These are phyloP conservation scores for Helleia helle DNA, from an alignment of 2,888 invertebrate species.

Conservation along the genomic window DNA sequence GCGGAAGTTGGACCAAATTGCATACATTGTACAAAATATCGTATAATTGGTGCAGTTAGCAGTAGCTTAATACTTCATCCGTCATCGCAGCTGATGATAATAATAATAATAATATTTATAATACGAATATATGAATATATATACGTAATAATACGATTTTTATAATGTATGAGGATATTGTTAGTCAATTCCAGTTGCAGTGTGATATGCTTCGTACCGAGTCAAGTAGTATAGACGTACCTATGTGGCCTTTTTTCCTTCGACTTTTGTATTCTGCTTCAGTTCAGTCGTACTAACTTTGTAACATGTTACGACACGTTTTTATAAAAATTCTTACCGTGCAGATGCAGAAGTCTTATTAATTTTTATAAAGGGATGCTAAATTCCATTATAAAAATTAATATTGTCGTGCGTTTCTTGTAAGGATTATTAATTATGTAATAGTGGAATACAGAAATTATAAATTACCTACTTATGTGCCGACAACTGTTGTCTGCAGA, in stretches of 20 bases:
- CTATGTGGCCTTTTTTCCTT: not conserved
- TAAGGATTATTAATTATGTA: not conserved
- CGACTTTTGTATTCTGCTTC: not conserved
- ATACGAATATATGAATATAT: too few relatives aligned
- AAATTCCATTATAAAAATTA: slow-evolving; percentile 1
- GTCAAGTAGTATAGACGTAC: too few relatives aligned
- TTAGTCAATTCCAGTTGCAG: too few relatives aligned
- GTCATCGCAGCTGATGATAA: too few relatives aligned
- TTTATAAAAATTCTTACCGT: not conserved
- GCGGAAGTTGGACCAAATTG: too few relatives aligned
- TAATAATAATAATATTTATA: too few relatives aligned
- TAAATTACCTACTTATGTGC: not conserved
- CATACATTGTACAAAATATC: too few relatives aligned
- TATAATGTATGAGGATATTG: too few relatives aligned
- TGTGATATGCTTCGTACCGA: too few relatives aligned
- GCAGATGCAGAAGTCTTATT: not conserved
- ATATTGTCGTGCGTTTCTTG: not conserved
- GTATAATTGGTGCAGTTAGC: too few relatives aligned
- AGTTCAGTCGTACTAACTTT: not conserved
- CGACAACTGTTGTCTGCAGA: not conserved
- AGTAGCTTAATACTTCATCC: too few relatives aligned
- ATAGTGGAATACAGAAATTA: not conserved
- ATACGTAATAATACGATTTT: too few relatives aligned
- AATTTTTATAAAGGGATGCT: not conserved
- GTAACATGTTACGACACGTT: not conserved